These are phyloP conservation scores for Micropterix aruncella DNA, from an alignment of 2,888 invertebrate genomes.

Conservation along the genomic window DNA sequence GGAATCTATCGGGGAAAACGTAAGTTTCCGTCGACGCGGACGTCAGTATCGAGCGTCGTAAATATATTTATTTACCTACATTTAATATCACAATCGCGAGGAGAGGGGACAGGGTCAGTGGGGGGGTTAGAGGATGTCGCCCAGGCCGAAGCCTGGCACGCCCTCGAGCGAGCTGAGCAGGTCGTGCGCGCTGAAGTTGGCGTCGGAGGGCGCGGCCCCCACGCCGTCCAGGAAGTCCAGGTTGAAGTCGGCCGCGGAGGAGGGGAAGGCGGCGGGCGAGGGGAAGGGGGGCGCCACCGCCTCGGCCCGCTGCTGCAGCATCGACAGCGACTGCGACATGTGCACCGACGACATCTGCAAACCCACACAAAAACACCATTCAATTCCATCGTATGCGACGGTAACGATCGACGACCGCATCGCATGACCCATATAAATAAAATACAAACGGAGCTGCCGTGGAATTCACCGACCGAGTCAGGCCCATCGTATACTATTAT, in stretches of 20 bases:
- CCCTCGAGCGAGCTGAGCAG: constrained; percentile 72
- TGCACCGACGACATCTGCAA: constrained; percentile 10
- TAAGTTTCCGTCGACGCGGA: no score
- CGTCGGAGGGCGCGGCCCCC: constrained; percentile 58
- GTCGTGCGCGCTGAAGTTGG: constrained; percentile 68
- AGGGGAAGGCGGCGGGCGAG: constrained; percentile 30
- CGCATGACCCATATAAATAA: constrained; percentile 2
- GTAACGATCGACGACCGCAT: constrained; percentile 14
- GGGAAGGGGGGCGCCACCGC: background rate
- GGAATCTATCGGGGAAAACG: no score
- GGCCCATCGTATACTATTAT: no score
- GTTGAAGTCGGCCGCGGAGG: constrained; percentile 53
- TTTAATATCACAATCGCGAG: no score
- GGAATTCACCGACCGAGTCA: no score
- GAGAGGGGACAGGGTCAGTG: no score
- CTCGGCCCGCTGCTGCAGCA: constrained; percentile 7
- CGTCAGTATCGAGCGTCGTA: no score
- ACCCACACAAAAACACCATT: constrained; percentile 17
- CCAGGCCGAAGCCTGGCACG: constrained; percentile 51
- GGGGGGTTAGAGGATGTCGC: constrained; percentile 49
- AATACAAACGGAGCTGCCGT: no score
- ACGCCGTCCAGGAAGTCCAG: constrained; percentile 78
- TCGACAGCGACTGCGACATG: constrained; percentile 9
- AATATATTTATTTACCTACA: no score
- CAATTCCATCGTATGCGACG: constrained; percentile 17